phyloP scores from a whole-genome alignment of 2,888 invertebrate genomes.

The Oscheius sp. region DNA sequence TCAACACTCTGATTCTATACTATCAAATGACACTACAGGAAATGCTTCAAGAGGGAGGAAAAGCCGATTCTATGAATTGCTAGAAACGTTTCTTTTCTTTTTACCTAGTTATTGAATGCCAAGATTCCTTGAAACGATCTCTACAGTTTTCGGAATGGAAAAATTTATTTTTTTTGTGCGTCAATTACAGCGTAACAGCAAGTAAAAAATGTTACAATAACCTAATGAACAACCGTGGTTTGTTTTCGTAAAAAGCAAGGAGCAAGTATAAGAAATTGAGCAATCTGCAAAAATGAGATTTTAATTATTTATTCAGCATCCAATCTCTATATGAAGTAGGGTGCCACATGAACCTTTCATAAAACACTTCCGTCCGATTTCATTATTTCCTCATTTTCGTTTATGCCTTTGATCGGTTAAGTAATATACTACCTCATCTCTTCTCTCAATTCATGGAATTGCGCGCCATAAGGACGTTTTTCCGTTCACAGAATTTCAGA shows the following conservation, averaged over 20 bases:
- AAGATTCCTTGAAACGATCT: background rate
- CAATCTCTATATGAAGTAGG: conserved; percentile 21
- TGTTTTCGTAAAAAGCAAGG: background rate
- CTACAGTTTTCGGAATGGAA: no score
- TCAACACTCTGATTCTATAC: no score
- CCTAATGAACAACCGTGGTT: no score
- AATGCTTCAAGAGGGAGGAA: background rate
- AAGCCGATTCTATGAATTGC: background rate
- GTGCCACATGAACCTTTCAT: conserved; percentile 1
- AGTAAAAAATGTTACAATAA: no score
- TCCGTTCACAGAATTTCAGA: conserved; percentile 14
- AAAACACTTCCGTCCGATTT: background rate
- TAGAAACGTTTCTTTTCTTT: background rate
- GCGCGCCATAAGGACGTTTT: conserved; percentile 2
- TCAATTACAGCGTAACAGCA: background rate
- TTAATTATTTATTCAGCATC: conserved; percentile 19
- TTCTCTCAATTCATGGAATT: background rate
- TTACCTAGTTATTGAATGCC: background rate
- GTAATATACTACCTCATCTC: background rate
- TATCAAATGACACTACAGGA: conserved; percentile 18
- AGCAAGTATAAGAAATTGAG: conserved; percentile 3
- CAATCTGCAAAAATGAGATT: conserved; percentile 17
- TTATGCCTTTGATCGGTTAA: background rate
- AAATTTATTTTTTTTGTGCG: background rate
- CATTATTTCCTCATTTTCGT: background rate